Evolutionary conservation across 2,888 invertebrate species (phyloP), one percentile per base, ranked within the genome.

Genomic region (Athalia cordata): DNA sequence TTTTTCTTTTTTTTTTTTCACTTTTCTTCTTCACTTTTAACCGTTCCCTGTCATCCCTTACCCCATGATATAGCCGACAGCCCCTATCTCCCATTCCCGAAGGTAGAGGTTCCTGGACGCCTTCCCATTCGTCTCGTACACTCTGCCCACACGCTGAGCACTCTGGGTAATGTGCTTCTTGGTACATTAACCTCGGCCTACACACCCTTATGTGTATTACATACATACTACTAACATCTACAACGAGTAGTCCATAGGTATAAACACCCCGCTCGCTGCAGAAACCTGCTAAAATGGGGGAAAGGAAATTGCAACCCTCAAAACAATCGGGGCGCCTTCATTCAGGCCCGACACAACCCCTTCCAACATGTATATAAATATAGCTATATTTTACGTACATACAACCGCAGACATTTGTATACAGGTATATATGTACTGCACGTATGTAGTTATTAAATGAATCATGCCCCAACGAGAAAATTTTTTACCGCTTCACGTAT

Each of bases 131-230:
- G 75, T 78, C 79, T 77, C 77, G 47, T 49, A 61, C 81, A 67
- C 81, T 80, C 81, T 81, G 81, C 83, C 77, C 82, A 78, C 82
- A 80, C 81, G 81, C 82, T 81, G 82, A 86, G 85, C 85, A 85
- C 85, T 85, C 82, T 81, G 84, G 83, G 84, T 87, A 88, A 88
- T 87, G 85, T 82, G 84, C 86, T 86, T 84, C 86, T 84, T 85
- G 86, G 86, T 87, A 85, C 88, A 88, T 88, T 87, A 88, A 88
- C 86, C 85, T 81, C 83, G 82, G 11, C 43, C 68, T 68, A 68
- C 68, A 68, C 68, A 55, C 8, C 8, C 55, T 55, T n/a, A 68
- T 55, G 15, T 47, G 68, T 29, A 29, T 29, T 29, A 29, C 29
- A 29, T 29, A 29, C 29, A 29, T 29, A 29, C 29, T 29, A 29